Evolutionary conservation across 2,113 vertebrate genomes (phyloP), one percentile per base, ranked within the genome.

Genomic region (Bombycilla garrulus): DNA sequence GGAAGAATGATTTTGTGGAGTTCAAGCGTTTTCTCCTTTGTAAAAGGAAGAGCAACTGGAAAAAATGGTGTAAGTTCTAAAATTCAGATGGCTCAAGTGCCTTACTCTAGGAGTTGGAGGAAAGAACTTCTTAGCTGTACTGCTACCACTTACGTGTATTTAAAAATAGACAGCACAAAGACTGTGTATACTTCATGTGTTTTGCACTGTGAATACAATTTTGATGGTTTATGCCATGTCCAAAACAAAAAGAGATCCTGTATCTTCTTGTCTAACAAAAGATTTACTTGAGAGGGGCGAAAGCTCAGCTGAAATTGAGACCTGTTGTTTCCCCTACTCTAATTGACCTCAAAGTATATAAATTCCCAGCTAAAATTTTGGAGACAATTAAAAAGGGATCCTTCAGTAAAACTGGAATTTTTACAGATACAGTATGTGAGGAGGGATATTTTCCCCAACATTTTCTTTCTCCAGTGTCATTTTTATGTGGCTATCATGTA

Each of bases 401-500:
- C 36, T 90, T 86, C 40, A 53, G n/a, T 83, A 86, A 80, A 74
- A 53, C 48, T 71, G 38, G 25, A 60, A 81, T 88, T 92, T 96
- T 88, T 58, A 84, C 29, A 84, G 33, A 57, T 69, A 48, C 10
- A 57, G 25, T 64, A 38, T 66, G 38, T 66, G 29, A 92, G 69
- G n/a, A 90, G 29, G 60, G 92, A 76, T 92, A 90, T 83, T 90
- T 90, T 14, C 29, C 15, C 71, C 47, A 91, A 58, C 26, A n/a
- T 95, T 95, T 96, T 90, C 67, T 88, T 91, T 88, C 72, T 6
- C 3, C 36, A 13, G 31, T 78, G 73, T 93, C 20, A 74, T 96
- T 83, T 97, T 95, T 94, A 81, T 94, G 90, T 93, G 92, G 91
- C 83, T 95, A 95, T 92, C 65, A 45, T 91, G 93, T 86, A 92